Base-by-base conservation (phyloP, 1,140 invertebrate genomes). In the Conopomorpha cramerella region DNA sequence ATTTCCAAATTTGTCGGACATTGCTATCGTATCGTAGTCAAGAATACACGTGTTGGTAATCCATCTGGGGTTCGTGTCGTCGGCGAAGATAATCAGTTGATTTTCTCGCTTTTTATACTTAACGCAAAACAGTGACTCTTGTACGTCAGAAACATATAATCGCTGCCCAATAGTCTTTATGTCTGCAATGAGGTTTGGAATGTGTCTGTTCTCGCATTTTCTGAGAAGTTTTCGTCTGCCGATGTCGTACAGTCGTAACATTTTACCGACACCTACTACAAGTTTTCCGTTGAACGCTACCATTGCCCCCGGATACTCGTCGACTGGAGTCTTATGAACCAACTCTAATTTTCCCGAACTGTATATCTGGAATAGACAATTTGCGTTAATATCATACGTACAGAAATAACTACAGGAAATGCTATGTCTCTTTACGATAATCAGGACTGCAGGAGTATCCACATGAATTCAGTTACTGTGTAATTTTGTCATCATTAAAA, bases 201-300 rank as follows among this genome's bases (percentile, higher is more conserved):
- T 91, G 76, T 98, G 95, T 85, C 97, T 96, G 74, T 99, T 99
- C 79, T 99, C 98, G 79, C 97, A 99, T 77, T 99, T 99, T 25
- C 95, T 81, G 3, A 99, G 68, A 17, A 99, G 66, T 70, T 99
- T 99, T 65, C 97, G 96, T 55, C 67, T 41, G 26, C 97, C 98
- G 55, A 98, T 86, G 51, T 99, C 97, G 64, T 99, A 99, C 3
- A 99, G 83, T 37, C 97, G 79, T 3, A 99, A 70, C 74, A 93
- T 89, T 38, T 88, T 86, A 1, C 98, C 97, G 8, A 99, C 91
- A 0, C 96, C 95, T 1, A 97, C 90, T 1, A 99, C 63, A 1
- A 97, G 82, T 41, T 90, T 82, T 0, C 96, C 97, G 59, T 98
- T 95, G 71, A 98, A 97, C 0, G 90, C 79, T 49, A 90, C 93